Evolutionary conservation across 2,113 vertebrate species (phyloP).

Genomic region (Mionectes macconnelli): DNA sequence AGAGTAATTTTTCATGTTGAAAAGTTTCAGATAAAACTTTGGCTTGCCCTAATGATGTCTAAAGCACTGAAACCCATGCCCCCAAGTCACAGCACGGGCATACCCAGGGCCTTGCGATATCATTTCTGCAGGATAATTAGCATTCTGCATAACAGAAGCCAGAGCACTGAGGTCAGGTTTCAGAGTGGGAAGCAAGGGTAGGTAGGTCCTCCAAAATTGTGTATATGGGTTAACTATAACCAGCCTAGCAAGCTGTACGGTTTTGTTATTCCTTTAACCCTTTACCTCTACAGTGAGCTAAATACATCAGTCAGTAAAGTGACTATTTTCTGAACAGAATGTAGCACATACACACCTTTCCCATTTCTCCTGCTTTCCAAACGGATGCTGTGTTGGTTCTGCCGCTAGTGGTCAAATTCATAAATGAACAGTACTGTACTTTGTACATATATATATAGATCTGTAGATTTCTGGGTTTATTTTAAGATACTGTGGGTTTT

Average conservation of each 20-base stretch:
- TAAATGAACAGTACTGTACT: not conserved
- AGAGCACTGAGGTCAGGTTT: not conserved
- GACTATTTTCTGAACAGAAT: not conserved
- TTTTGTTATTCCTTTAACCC: not conserved
- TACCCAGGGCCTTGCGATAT: not conserved
- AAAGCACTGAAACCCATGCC: conserved; percentile 16
- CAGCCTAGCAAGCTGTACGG: not conserved
- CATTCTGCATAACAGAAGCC: not conserved
- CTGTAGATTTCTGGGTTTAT: not conserved
- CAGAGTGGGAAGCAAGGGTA: not conserved
- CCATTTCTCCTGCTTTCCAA: not conserved
- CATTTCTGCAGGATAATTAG: conserved; percentile 23
- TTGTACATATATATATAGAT: not conserved
- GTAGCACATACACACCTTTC: not conserved
- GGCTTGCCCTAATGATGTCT: not conserved
- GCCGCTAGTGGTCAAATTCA: not conserved
- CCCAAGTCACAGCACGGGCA: not conserved
- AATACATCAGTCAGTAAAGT: not conserved
- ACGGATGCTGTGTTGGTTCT: not conserved
- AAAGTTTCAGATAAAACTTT: conserved; percentile 39
- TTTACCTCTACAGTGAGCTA: not conserved
- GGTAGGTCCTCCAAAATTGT: not conserved
- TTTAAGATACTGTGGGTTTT: not conserved
- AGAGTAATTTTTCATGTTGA: conserved; percentile 46
- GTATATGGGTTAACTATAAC: not conserved